Evolutionary conservation across 2,888 invertebrate species (phyloP).

Genomic region (Oscheius sp.): DNA sequence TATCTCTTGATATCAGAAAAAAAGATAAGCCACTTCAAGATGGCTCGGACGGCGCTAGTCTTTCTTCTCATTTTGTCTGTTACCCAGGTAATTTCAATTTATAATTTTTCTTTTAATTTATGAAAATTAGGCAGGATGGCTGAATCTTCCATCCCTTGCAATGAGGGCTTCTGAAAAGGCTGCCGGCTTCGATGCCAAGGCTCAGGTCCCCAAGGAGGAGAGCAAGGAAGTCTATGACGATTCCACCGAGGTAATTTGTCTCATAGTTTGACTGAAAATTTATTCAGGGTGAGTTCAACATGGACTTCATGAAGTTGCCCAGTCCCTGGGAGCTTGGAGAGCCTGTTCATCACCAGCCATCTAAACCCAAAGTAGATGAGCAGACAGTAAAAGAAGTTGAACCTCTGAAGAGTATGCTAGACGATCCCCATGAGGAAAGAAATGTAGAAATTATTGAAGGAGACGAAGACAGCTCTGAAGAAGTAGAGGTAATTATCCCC

Average conservation of each 20-base stretch:
- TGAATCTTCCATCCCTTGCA: conserved; percentile 32
- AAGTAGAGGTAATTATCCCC: conserved; percentile 5
- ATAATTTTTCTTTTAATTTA: not conserved
- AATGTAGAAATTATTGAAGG: conserved; percentile 5
- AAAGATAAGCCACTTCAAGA: conserved; percentile 34
- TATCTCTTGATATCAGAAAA: conserved; percentile 19
- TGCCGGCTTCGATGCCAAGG: conserved; percentile 13
- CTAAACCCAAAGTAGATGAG: not conserved
- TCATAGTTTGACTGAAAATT: no score
- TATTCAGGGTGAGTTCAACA: not conserved
- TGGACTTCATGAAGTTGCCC: conserved; percentile 8
- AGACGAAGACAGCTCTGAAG: conserved; percentile 12
- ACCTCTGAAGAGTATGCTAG: conserved; percentile 9
- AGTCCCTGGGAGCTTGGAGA: not conserved
- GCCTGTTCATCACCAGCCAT: not conserved
- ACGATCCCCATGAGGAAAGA: conserved; percentile 19
- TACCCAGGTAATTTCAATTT: conserved; percentile 14
- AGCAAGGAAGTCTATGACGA: not conserved
- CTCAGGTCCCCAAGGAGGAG: not conserved
- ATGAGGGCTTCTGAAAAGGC: conserved; percentile 16
- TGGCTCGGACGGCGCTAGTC: conserved; percentile 25
- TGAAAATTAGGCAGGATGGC: conserved; percentile 34
- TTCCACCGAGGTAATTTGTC: not conserved
- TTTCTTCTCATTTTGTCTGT: conserved; percentile 12
- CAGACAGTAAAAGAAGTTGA: not conserved